These are phyloP conservation scores for Trypoxylus dichotomus DNA, from an alignment of 1,140 invertebrate species.

Conservation along the genomic window DNA sequence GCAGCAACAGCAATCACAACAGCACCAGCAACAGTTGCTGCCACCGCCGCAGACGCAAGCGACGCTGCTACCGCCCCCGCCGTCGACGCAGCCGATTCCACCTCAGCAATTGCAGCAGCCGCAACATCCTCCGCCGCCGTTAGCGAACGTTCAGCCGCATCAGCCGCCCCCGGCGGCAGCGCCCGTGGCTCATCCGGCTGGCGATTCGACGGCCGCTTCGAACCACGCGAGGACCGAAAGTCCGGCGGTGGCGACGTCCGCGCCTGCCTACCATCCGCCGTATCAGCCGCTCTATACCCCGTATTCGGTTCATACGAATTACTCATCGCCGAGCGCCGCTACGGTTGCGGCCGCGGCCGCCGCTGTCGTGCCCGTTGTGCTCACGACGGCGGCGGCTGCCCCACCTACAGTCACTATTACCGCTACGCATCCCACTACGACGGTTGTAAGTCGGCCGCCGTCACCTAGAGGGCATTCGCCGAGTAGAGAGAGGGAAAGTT, in stretches of 20 bases:
- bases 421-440: conserved; percentile 45
- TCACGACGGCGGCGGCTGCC: conserved; percentile 43
- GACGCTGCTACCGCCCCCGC: conserved; percentile 35
- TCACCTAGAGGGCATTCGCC: conserved; percentile 77
- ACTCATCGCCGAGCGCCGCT: conserved; percentile 43
- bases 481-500: conserved; percentile 75
- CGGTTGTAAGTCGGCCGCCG: conserved; percentile 33
- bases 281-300: conserved; percentile 71
- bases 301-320: conserved; percentile 69
- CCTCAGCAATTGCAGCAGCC: conserved; percentile 38
- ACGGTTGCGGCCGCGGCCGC: not conserved
- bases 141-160: not conserved
- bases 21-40: conserved; percentile 33
- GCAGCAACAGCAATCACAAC: conserved; percentile 35
- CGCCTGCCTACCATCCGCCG: conserved; percentile 55
- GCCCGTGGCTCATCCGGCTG: conserved; percentile 48
- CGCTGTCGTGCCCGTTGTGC: not conserved
- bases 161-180: conserved; percentile 48
- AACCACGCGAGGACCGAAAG: conserved; percentile 49
- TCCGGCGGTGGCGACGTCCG: conserved; percentile 54
- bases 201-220: conserved; percentile 43
- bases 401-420: conserved; percentile 54
- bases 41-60: not conserved
- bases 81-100: conserved; percentile 23
- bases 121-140: conserved; percentile 33